A percentile compares a stretch with the other conserved stretches of the same genome.
phyloP scores from a whole-genome alignment of 2,797 vertebrate species.

The Allobates femoralis region DNA sequence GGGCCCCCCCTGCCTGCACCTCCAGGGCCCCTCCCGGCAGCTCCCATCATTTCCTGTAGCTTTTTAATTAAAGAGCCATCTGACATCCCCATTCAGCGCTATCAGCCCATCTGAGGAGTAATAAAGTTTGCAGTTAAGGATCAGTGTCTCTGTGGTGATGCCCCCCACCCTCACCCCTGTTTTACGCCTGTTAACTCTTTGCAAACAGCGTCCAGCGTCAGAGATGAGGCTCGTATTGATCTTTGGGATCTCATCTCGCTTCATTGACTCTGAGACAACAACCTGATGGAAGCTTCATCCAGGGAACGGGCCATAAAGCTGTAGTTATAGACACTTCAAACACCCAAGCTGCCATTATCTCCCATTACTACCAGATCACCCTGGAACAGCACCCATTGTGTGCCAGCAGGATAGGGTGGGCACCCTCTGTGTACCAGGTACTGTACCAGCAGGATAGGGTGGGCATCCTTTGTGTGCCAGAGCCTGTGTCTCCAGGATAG shows the following conservation, averaged over 20 bases:
- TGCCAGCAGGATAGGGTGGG: neutral
- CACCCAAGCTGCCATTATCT: conserved; percentile 30
- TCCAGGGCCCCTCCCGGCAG: conserved; percentile 77
- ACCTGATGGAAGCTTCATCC: conserved; percentile 55
- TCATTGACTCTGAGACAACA: conserved; percentile 77
- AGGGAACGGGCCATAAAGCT: conserved; percentile 48
- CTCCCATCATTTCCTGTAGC: conserved; percentile 93
- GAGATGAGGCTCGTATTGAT: conserved; percentile 79
- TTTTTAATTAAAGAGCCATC: conserved; percentile 98
- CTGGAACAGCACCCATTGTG: neutral
- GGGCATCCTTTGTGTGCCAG: neutral
- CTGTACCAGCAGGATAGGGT: neutral
- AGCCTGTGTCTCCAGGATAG: neutral
- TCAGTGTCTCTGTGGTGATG: conserved; percentile 89
- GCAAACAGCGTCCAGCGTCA: conserved; percentile 84
- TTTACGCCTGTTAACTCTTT: conserved; percentile 91
- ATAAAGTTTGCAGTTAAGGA: conserved; percentile 91
- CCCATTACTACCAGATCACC: conserved; percentile 29
- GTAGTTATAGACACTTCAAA: conserved; percentile 27
- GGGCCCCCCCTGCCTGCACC: conserved; percentile 69
- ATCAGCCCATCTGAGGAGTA: conserved; percentile 95
- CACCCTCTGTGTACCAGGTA: neutral
- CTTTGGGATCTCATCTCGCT: conserved; percentile 71
- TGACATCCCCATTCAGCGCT: conserved; percentile 81
- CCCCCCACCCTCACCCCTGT: conserved; percentile 74